These are phyloP conservation scores for Epizoanthus illoricatus DNA, from an alignment of 92 coral and sea anemone genomes.

Conservation along the genomic window DNA sequence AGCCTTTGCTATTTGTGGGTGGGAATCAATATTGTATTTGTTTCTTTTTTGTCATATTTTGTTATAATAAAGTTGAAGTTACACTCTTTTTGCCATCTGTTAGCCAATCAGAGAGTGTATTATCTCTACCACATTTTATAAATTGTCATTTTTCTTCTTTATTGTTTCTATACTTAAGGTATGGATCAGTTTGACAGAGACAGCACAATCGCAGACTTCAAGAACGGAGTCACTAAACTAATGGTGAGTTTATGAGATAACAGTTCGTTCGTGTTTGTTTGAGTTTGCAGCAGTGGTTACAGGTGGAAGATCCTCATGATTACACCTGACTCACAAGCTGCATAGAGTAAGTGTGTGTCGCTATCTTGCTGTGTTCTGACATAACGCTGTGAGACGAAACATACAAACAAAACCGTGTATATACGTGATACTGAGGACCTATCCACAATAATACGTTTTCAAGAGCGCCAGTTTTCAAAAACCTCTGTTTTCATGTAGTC, in stretches of 20 bases:
- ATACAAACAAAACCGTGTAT: neutral
- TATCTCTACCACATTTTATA: too few species aligned
- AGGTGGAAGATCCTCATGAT: neutral
- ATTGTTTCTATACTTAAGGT: slow-evolving; percentile 49
- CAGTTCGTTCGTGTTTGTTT: neutral
- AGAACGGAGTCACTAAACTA: slow-evolving; percentile 88
- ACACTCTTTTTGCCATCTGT: too few species aligned
- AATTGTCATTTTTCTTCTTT: neutral
- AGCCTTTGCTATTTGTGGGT: too few species aligned
- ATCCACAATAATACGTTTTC: too few species aligned
- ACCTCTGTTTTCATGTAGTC: too few species aligned
- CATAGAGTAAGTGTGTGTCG: slow-evolving; percentile 23
- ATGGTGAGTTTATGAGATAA: slow-evolving; percentile 65
- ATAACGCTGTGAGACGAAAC: slow-evolving; percentile 15
- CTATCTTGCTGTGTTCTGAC: slow-evolving; percentile 21
- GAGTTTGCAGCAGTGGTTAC: neutral
- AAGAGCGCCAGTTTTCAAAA: too few species aligned
- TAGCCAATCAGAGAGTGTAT: too few species aligned
- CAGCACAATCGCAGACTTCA: slow-evolving; percentile 97
- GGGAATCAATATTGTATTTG: too few species aligned
- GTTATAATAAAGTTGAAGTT: too few species aligned
- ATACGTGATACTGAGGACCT: too few species aligned
- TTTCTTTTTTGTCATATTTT: too few species aligned
- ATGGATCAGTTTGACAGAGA: slow-evolving; percentile 99
- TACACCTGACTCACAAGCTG: slow-evolving; percentile 6